Evolutionary conservation across 2,113 vertebrate genomes (phyloP), one percentile per base, ranked within the genome.

Genomic region (Atrichornis clamosus): DNA sequence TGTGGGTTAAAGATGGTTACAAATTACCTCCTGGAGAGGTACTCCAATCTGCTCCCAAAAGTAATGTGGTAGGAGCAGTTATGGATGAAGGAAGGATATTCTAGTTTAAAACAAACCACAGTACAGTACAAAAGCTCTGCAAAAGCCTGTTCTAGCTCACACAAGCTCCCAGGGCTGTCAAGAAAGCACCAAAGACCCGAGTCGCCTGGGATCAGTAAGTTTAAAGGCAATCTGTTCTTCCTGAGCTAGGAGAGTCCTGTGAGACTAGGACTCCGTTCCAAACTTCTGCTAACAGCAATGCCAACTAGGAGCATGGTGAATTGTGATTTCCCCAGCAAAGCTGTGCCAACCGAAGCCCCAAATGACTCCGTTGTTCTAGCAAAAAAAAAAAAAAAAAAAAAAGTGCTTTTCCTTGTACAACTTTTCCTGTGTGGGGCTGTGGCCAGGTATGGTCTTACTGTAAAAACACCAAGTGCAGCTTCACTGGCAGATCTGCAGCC

Each of bases 201-300:
- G 41, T 64, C 7, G 16, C 95, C 87, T 39, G 84, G 80, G 94
- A 96, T 92, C 89, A 91, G 73, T 87, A 75, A 96, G 89, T 97
- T 97, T 92, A 96, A 91, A 95, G 84, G 87, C 96, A 95, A 96
- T 96, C 96, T 97, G 96, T 96, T 96, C 94, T 91, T 97, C 39
- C 64, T 56, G 89, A 95, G 89, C 91, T 92, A 46, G 12, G 73
- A 84, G 89, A 95, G 94, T 52, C 96, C 93, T 96, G 84, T 53
- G 93, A 95, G 94, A 95, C 73, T 59, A 30, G 4, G 1, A 91
- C 87, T 94, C 65, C 4, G 4, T 95, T 96, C 96, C 96, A 96
- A 96, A 93, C 87, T 96, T 93, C 93, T 93, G 95, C 89, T 93
- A 94, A 44, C 74, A 95, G 81, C 89, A 58, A 79, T 76, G 91